phyloP scores from a whole-genome alignment of 1,140 invertebrate genomes.

The Papilio machaon region DNA sequence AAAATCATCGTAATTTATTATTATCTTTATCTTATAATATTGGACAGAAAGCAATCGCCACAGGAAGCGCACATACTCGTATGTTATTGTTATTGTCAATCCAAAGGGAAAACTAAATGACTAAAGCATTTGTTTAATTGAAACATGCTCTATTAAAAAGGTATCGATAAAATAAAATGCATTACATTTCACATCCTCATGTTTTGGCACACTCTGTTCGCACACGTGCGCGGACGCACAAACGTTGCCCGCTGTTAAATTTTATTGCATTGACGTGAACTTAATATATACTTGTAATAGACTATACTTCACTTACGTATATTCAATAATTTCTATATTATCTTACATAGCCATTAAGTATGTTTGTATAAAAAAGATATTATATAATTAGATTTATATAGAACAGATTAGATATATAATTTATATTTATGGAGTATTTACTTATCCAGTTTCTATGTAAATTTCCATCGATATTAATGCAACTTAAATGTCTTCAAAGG shows the following conservation, averaged over 20 bases:
- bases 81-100: too few relatives aligned
- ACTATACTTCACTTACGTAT: background rate
- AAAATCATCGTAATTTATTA: background rate
- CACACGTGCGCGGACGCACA: background rate
- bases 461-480: too few relatives aligned
- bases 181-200: background rate
- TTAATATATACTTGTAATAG: background rate
- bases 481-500: background rate
- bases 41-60: too few relatives aligned
- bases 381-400: too few relatives aligned
- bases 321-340: background rate
- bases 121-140: background rate
- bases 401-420: too few relatives aligned
- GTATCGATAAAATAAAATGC: background rate
- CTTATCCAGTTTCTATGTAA: too few relatives aligned
- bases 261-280: constrained; percentile 24
- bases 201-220: background rate
- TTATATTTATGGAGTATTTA: too few relatives aligned
- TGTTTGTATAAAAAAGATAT: too few relatives aligned
- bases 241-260: constrained; percentile 14
- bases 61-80: too few relatives aligned
- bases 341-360: background rate
- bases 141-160: background rate
- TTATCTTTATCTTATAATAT: too few relatives aligned
- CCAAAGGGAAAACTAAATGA: too few relatives aligned